phyloP scores from a whole-genome alignment of 2,888 invertebrate species.

The Xylota sylvarum region DNA sequence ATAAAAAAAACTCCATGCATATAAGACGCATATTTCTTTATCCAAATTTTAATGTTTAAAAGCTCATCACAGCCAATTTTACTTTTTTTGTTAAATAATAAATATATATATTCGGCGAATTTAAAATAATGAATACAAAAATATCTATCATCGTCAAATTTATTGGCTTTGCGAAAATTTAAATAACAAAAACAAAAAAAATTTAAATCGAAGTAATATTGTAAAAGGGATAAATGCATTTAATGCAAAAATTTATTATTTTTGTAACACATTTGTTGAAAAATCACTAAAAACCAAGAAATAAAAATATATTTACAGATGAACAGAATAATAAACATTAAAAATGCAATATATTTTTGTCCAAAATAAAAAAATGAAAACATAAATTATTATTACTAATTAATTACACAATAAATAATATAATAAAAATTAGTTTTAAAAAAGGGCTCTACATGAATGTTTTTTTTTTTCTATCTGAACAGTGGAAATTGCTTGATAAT shows the following conservation, averaged over 20 bases:
- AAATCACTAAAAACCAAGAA: constrained; percentile 30
- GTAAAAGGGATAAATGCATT: constrained; percentile 44
- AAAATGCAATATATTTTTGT: constrained; percentile 55
- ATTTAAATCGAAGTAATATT: constrained; percentile 14
- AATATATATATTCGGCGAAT: constrained; percentile 34
- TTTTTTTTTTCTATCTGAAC: background rate
- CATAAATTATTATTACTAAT: constrained; percentile 46
- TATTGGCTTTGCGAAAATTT: constrained; percentile 22
- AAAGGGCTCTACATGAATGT: constrained; percentile 61
- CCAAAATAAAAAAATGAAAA: constrained; percentile 31
- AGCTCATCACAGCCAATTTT: constrained; percentile 72
- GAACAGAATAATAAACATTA: constrained; percentile 17
- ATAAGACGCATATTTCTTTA: constrained; percentile 18
- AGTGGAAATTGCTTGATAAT: no score
- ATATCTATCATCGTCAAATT: constrained; percentile 23
- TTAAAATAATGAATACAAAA: constrained; percentile 18
- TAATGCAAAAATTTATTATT: constrained; percentile 69
- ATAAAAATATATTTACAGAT: constrained; percentile 34
- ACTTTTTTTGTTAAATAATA: constrained; percentile 38
- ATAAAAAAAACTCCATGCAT: constrained; percentile 6
- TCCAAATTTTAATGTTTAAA: constrained; percentile 30
- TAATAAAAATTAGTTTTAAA: constrained; percentile 62
- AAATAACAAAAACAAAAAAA: constrained; percentile 20
- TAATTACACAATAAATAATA: constrained; percentile 46
- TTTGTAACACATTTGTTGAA: constrained; percentile 62